Conservation (phyloP, 2,113 vertebrate genomes). For the Gorsachius goisagi region DNA sequence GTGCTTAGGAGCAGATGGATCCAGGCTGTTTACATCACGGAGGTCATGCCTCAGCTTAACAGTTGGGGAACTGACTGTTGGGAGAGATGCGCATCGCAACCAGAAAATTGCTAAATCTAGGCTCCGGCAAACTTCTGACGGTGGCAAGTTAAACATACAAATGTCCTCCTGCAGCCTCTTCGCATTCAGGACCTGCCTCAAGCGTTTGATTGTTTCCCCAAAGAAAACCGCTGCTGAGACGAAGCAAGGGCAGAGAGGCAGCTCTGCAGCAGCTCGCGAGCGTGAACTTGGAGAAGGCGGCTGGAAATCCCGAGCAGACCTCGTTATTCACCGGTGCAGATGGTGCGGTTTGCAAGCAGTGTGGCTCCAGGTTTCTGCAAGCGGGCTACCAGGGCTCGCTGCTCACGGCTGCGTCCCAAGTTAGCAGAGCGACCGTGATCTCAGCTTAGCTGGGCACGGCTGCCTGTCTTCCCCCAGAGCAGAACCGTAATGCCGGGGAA, state of each 20-base stretch:
- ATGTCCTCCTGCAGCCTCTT: constrained; percentile 50
- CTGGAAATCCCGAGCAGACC: background rate
- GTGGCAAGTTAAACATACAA: constrained; percentile 38
- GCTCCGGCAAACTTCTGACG: constrained; percentile 23
- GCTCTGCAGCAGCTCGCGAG: background rate
- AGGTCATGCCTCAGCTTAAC: constrained; percentile 65
- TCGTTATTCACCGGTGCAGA: background rate
- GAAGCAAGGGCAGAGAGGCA: background rate
- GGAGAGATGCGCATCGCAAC: constrained; percentile 37
- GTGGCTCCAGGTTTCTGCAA: background rate
- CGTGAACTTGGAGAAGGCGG: accelerated
- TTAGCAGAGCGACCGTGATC: background rate
- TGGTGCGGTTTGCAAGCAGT: background rate
- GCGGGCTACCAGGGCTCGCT: background rate
- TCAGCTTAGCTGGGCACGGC: background rate
- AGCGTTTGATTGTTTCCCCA: background rate
- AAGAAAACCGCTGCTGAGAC: accelerated
- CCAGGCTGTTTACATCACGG: constrained; percentile 66
- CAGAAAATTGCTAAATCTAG: constrained; percentile 55
- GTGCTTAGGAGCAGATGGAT: constrained; percentile 66
- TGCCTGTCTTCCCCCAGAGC: background rate
- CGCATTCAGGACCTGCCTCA: background rate
- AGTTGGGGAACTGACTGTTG: constrained; percentile 62
- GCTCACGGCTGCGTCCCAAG: accelerated
- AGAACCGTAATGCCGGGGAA: background rate